Evolutionary conservation across 1,140 invertebrate species (phyloP).

Genomic region (Augochlora pura): DNA sequence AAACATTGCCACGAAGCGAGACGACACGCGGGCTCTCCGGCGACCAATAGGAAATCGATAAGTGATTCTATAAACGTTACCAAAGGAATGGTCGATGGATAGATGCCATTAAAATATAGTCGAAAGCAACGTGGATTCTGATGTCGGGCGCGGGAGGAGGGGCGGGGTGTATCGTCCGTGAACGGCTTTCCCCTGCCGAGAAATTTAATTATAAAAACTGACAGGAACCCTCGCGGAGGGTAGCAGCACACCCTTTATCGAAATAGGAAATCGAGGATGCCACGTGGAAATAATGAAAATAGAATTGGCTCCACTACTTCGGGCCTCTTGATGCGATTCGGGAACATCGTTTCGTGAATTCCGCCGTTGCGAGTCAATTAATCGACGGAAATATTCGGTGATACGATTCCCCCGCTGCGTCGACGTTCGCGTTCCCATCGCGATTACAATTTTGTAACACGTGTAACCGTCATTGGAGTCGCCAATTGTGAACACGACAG

Average conservation of each 20-base stretch:
- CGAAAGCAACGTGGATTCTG: conserved; percentile 33
- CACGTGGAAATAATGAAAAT: conserved; percentile 50
- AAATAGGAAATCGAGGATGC: conserved; percentile 47
- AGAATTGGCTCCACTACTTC: conserved; percentile 36
- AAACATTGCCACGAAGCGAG: conserved; percentile 51
- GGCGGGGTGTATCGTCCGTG: neutral
- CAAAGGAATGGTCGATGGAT: conserved; percentile 50
- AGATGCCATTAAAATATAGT: conserved; percentile 40
- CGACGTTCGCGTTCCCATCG: too few species aligned
- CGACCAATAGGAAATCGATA: conserved; percentile 65
- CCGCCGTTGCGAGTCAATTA: neutral
- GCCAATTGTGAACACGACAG: too few species aligned
- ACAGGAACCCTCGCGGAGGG: conserved; percentile 30
- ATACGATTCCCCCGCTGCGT: neutral
- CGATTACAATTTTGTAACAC: too few species aligned
- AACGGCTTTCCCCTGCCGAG: conserved; percentile 4
- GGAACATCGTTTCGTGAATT: neutral
- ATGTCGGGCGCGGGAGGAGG: neutral
- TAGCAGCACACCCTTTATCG: conserved; percentile 34
- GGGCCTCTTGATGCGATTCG: conserved; percentile 26
- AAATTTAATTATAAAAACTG: conserved; percentile 48
- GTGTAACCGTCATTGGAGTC: too few species aligned
- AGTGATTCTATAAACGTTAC: conserved; percentile 46
- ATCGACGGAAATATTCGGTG: neutral
- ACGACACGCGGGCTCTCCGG: conserved; percentile 21